Conservation (phyloP, 2,113 vertebrate genomes). For the Barnardius zonarius region DNA sequence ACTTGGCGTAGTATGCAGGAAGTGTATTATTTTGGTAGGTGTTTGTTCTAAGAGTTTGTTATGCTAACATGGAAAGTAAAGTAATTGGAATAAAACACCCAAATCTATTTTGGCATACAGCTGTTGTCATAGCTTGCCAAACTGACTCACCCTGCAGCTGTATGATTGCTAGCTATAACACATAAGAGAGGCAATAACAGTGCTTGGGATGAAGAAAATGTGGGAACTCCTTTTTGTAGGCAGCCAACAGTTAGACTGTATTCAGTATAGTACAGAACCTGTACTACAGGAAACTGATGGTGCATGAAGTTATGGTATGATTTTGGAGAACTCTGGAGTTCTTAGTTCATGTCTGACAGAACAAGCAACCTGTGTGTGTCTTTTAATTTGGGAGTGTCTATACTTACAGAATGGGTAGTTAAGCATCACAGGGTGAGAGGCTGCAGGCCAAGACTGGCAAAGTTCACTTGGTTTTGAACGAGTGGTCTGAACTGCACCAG, state of each 20-base stretch:
- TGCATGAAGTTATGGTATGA: background rate
- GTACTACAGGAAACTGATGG: background rate
- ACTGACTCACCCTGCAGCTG: background rate
- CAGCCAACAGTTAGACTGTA: background rate
- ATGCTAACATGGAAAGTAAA: background rate
- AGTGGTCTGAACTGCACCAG: background rate
- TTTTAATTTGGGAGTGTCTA: background rate
- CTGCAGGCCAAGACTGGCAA: background rate
- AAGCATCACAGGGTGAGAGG: background rate
- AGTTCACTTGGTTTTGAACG: background rate
- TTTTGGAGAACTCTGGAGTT: background rate
- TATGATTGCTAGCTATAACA: background rate
- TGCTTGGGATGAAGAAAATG: background rate
- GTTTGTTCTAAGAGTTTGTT: background rate
- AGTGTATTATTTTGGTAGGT: constrained; percentile 2
- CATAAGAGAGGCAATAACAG: background rate
- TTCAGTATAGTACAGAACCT: background rate
- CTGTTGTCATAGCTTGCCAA: background rate
- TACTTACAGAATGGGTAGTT: background rate
- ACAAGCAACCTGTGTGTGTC: accelerated
- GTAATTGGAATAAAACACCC: background rate
- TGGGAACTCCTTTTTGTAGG: background rate
- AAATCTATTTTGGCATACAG: background rate
- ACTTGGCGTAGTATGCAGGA: background rate
- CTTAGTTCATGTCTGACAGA: background rate